Evolutionary conservation across 2,113 vertebrate species (phyloP), one percentile per base, ranked within the genome.

Genomic region (Oreochromis spilurus): DNA sequence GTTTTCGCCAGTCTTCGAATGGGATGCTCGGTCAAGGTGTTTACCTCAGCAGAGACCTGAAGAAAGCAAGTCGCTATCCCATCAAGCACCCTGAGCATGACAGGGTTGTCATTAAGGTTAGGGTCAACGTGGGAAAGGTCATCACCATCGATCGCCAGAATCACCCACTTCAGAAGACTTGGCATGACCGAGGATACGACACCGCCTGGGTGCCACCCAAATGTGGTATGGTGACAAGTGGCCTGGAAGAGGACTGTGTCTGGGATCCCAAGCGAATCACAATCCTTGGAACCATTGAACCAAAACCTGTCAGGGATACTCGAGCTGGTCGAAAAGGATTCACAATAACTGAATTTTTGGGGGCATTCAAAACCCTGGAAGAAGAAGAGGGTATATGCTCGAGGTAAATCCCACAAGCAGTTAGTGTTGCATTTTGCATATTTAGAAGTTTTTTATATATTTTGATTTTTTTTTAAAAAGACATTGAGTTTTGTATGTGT

Each of bases 11-110:
- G 9, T 96, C 96, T 4, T 0, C 2, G 2, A 78, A 0, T 0
- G 95, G 96, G 60, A 95, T 96, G 94, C 94, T 97, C 0, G 95
- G 95, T 17, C 87, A 1, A 0, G 95, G 96, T 1, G 92, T 96
- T 16, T 96, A 96, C 54, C 90, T 96, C 40, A 96, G 95, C 91
- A 89, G 94, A 10, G 94, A 94, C 88, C 65, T 90, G 26, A 0
- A 91, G 1, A 96, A 96, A 85, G 96, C 95, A 0, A 86, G 67
- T 11, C 5, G 79, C 3, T 96, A 96, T 75, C 96, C 96, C 4
- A 1, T 87, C 0, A 0, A 1, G 0, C 17, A 45, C 3, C 50
- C 72, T 6, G 67, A 82, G 2, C 0, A 1, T 0, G 80, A 93
- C 40, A 90, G 1, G 29, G 88, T 75, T 7, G 89, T 94, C 13